Conservation (phyloP, 2,113 vertebrate species). For the Mystacornis crossleyi region DNA sequence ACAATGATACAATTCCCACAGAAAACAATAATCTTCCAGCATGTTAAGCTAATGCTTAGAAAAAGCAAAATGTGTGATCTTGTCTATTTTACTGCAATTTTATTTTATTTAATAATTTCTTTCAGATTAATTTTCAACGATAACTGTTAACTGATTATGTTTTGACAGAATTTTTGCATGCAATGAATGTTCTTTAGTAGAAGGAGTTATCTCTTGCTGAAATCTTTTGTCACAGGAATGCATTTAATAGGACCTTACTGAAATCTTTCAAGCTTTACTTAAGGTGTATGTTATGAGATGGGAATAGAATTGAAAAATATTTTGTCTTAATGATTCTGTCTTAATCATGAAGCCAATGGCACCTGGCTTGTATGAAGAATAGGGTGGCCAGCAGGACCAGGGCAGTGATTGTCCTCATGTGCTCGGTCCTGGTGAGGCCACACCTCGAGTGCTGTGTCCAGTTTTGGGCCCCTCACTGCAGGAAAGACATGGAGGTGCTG, state of each 20-base stretch:
- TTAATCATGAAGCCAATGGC: neutral
- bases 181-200: neutral
- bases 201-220: neutral
- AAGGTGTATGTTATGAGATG: rapidly evolving
- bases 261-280: neutral
- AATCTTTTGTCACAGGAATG: neutral
- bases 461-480: neutral
- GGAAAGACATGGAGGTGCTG: neutral
- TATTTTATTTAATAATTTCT: constrained; percentile 30
- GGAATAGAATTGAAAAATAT: neutral
- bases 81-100: constrained; percentile 25
- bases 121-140: constrained; percentile 4
- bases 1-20: constrained; percentile 52
- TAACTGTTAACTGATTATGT: neutral
- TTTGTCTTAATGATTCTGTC: neutral
- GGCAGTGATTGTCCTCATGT: neutral
- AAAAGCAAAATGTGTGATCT: neutral
- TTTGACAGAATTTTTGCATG: constrained; percentile 39
- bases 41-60: constrained; percentile 51
- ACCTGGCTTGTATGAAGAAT: neutral
- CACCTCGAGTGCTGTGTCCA: rapidly evolving
- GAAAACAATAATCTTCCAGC: constrained; percentile 66
- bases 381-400: neutral
- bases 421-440: rapidly evolving
- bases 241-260: neutral